These are phyloP conservation scores for Oncopeltus fasciatus DNA, from an alignment of 1,140 invertebrate species.

Conservation along the genomic window DNA sequence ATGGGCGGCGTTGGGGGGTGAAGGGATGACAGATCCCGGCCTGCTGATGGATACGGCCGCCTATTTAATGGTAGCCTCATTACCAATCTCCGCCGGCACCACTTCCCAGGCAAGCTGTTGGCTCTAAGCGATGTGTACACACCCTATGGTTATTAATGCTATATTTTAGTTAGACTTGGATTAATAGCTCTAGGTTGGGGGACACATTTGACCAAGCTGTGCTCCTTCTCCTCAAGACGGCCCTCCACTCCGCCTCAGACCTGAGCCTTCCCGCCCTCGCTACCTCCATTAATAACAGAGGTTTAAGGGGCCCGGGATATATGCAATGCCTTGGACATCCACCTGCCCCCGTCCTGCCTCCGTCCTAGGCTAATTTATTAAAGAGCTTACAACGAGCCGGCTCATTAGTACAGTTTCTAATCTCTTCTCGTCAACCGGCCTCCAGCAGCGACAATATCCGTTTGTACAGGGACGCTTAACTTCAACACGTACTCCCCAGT, in stretches of 20 bases:
- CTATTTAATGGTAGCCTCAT: slow-evolving; percentile 16
- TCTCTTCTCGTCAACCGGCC: neutral
- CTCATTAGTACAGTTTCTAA: neutral
- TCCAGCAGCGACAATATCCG: neutral
- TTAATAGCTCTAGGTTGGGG: slow-evolving; percentile 13
- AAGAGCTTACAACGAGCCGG: slow-evolving; percentile 11
- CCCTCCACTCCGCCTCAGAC: too few species aligned
- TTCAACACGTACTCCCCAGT: neutral
- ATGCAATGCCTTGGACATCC: slow-evolving; percentile 19
- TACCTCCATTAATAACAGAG: slow-evolving; percentile 16
- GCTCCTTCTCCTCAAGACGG: slow-evolving; percentile 16
- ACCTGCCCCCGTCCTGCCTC: slow-evolving; percentile 8
- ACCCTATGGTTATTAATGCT: slow-evolving; percentile 20
- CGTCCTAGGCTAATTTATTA: slow-evolving; percentile 17
- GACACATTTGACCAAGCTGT: slow-evolving; percentile 17
- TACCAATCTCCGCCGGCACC: slow-evolving; percentile 15
- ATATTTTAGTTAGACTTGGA: slow-evolving; percentile 20
- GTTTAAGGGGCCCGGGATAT: slow-evolving; percentile 16
- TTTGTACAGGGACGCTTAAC: neutral
- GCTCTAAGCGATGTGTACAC: slow-evolving; percentile 19
- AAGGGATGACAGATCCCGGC: slow-evolving; percentile 11
- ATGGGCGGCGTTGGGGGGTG: neutral
- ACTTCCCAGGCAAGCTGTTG: too few species aligned
- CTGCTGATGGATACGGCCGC: slow-evolving; percentile 14
- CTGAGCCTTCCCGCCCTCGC: neutral